Percentiles rank a stretch among this genome's conserved stretches.
phyloP scores from a whole-genome alignment of 2,797 vertebrate species.

The Paedocypris micromegethes region DNA sequence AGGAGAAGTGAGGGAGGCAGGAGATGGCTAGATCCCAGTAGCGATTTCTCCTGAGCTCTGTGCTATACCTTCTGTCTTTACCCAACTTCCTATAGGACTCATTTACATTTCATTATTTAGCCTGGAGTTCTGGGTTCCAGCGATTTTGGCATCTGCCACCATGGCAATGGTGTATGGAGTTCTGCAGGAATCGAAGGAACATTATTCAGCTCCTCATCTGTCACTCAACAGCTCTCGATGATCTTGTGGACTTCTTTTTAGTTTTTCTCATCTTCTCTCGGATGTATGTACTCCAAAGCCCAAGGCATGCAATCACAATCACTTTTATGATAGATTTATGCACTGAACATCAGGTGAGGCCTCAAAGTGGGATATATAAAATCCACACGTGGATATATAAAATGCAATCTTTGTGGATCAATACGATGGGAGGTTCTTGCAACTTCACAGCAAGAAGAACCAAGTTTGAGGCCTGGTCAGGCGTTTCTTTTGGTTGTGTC shows the following conservation, averaged over 20 bases:
- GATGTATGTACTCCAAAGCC: background rate
- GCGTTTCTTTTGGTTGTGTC: too few species aligned
- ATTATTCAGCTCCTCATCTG: conserved; percentile 42
- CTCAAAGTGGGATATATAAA: too few species aligned
- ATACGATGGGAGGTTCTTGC: too few species aligned
- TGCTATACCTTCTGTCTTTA: conserved; percentile 35
- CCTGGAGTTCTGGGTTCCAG: conserved; percentile 22
- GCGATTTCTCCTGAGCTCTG: conserved; percentile 22
- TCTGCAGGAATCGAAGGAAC: conserved; percentile 26
- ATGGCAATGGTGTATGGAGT: conserved; percentile 36
- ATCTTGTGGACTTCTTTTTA: conserved; percentile 33
- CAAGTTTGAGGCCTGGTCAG: too few species aligned
- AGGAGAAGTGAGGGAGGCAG: background rate
- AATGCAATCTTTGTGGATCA: too few species aligned
- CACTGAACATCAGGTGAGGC: too few species aligned
- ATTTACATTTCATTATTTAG: conserved; percentile 34
- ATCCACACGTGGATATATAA: too few species aligned
- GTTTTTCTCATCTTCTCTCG: conserved; percentile 13
- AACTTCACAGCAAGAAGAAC: too few species aligned
- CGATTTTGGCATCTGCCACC: conserved; percentile 28
- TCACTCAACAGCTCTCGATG: conserved; percentile 30
- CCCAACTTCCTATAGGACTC: conserved; percentile 33
- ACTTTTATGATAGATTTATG: too few species aligned
- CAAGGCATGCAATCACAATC: conserved; percentile 2
- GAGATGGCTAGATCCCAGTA: conserved; percentile 19